phyloP scores from a whole-genome alignment of 2,797 vertebrate species.

The Benthosema pterotum region DNA sequence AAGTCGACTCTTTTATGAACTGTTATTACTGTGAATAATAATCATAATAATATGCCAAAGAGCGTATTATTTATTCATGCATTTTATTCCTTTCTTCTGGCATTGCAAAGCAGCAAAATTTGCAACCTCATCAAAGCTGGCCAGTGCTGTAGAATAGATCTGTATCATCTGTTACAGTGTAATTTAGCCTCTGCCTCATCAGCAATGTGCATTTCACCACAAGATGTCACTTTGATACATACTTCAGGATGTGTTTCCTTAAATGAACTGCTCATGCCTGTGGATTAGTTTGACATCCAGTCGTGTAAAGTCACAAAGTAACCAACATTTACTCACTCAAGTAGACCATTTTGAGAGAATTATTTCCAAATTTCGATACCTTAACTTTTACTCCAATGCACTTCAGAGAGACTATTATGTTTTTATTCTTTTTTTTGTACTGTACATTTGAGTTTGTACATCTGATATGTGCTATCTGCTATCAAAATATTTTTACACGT shows the following conservation, averaged over 20 bases:
- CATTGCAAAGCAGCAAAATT: background rate
- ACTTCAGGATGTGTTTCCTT: constrained; percentile 17
- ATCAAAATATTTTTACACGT: too few relatives aligned
- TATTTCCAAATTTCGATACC: too few relatives aligned
- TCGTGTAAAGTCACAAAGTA: too few relatives aligned
- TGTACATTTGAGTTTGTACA: too few relatives aligned
- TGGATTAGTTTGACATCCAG: background rate
- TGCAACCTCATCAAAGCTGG: constrained; percentile 3
- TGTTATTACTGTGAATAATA: background rate
- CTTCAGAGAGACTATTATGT: too few relatives aligned
- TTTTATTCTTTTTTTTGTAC: too few relatives aligned
- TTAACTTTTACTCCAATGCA: too few relatives aligned
- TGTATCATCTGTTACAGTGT: background rate
- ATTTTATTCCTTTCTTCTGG: background rate
- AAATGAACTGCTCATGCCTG: constrained; percentile 15
- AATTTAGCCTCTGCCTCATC: background rate
- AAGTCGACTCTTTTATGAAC: too few relatives aligned
- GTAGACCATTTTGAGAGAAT: too few relatives aligned
- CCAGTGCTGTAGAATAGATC: background rate
- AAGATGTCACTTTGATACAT: constrained; percentile 5
- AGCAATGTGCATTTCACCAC: constrained; percentile 4
- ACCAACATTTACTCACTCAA: too few relatives aligned
- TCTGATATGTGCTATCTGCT: too few relatives aligned
- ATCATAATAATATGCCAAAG: background rate
- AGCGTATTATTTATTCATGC: background rate